Base-by-base conservation (phyloP, 2,113 vertebrate genomes). In the Stictonetta naevosa region DNA sequence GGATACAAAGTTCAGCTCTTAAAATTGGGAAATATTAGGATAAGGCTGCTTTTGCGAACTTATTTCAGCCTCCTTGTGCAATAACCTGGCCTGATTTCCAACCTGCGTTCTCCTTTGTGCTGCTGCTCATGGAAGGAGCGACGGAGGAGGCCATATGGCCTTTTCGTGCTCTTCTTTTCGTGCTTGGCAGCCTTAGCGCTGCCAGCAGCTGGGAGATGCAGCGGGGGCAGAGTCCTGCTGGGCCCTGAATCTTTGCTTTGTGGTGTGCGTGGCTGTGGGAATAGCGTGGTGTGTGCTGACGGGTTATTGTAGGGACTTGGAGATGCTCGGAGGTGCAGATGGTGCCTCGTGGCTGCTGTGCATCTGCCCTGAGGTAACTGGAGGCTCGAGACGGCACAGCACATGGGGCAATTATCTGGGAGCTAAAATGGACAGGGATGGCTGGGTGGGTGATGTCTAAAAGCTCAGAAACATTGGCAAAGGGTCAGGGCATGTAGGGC, bases 11-110 rank as follows among this genome's bases (percentile, higher is more conserved):
- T 52, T 84, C 73, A 87, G 58, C 48, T 56, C 69, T 91, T 86
- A 56, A 81, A 81, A 56, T 19, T 63, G 73, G 88, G 86, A 77
- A 94, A 94, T 10, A 29, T 11, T 33, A 50, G 20, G n/a, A 36
- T 21, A 55, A 88, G 86, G 33, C 74, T 91, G 66, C 81, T 82
- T 86, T 87, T 75, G 66, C 88, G 23, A 78, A 62, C 64, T 91
- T 7, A 8, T 77, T 91, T 79, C 48, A 44, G 17, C 36, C 8
- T 73, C 11, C 34, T 77, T 90, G 79, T 90, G 80, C 75, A 90
- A 86, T 48, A 86, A 29, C 46, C n/a, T 8, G 5, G 56, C 21
- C 46, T 62, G 40, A n/a, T 60, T 48, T 68, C 46, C 52, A 58
- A 55, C 33, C 34, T 69, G 34, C 33, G 72, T 38, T 13, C 60